These are phyloP conservation scores for Melanogrammus aeglefinus DNA, from an alignment of 2,797 vertebrate species.

Conservation along the genomic window DNA sequence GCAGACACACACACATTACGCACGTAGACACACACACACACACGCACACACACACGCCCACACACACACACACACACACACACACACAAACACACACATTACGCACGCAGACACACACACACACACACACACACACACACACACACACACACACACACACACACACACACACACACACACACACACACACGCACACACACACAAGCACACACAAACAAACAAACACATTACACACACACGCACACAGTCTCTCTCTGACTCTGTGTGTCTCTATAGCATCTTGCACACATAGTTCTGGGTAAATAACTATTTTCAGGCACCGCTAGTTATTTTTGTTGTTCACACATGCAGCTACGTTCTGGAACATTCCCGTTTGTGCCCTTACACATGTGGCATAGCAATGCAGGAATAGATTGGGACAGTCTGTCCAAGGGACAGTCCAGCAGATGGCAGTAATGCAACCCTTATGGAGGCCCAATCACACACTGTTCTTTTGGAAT, in stretches of 20 bases:
- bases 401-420: no score
- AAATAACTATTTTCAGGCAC: no score
- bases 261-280: neutral
- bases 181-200: conserved; percentile 81
- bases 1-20: conserved; percentile 21
- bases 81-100: conserved; percentile 90
- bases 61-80: conserved; percentile 58
- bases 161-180: conserved; percentile 71
- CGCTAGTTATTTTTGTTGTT: no score
- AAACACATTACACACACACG: conserved; percentile 28
- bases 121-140: conserved; percentile 82
- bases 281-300: neutral
- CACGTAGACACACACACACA: conserved; percentile 21
- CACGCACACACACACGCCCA: conserved; percentile 69
- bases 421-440: no score
- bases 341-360: no score
- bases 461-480: no score
- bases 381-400: no score
- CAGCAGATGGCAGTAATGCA: no score
- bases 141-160: conserved; percentile 79
- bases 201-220: conserved; percentile 79
- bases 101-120: conserved; percentile 80
- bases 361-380: no score
- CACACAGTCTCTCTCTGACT: neutral
- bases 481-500: no score